Conservation (phyloP, 2,888 invertebrate species). For the Adelphocoris suturalis region DNA sequence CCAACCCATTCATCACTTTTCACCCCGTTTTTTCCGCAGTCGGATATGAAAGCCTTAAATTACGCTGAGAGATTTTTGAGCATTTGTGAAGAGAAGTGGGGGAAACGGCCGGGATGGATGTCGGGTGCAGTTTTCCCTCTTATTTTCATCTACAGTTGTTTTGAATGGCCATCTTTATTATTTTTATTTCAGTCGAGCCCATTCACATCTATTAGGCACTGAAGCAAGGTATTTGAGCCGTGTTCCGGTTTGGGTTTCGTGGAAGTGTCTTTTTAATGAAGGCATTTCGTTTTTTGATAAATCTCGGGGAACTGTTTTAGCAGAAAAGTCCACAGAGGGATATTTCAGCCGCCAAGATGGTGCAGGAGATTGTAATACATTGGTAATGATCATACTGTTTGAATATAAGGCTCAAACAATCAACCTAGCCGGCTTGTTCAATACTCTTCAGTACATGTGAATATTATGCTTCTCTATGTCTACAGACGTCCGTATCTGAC, state of each 20-base stretch:
- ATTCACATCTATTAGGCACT: not conserved
- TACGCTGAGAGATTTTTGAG: conserved; percentile 35
- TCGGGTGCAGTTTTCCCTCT: not conserved
- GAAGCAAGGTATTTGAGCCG: not conserved
- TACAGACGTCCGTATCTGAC: too few species aligned
- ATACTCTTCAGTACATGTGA: too few species aligned
- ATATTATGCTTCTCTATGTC: too few species aligned
- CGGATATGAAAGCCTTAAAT: conserved; percentile 42
- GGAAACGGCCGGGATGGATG: conserved; percentile 21
- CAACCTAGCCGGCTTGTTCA: too few species aligned
- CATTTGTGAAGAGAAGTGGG: conserved; percentile 1
- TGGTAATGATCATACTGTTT: too few species aligned
- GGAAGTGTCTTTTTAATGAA: too few species aligned
- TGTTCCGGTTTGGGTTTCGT: not conserved
- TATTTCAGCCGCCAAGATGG: too few species aligned
- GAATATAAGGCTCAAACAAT: too few species aligned
- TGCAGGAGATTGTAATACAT: too few species aligned
- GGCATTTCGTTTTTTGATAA: too few species aligned
- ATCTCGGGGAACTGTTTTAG: too few species aligned
- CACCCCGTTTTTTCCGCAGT: conserved; percentile 3
- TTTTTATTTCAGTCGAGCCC: not conserved
- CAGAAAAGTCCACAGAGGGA: too few species aligned
- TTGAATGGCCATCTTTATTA: conserved; percentile 23
- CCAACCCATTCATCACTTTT: conserved; percentile 16
- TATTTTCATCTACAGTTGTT: not conserved